Base-by-base conservation (phyloP, 2,888 invertebrate genomes). In the Lissonota sp. region DNA sequence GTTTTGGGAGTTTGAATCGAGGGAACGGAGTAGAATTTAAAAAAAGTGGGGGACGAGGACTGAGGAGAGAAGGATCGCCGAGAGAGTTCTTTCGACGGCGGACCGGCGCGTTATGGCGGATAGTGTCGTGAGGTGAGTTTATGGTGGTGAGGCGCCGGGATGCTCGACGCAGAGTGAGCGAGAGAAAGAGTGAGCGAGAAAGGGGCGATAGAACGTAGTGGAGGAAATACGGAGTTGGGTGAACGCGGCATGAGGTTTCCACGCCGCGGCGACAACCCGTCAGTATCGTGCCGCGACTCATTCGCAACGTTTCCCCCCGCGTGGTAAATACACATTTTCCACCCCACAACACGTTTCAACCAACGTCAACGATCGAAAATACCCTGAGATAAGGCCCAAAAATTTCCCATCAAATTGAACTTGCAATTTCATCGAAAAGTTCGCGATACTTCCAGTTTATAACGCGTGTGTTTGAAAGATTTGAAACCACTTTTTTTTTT, bases 261-360 rank as follows among this genome's bases (percentile, higher is more conserved):
- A 88, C 89, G 91, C 89, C 86, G 90, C 85, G 84, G 83, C 86
- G 86, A 83, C 83, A 86, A 84, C 86, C 82, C 89, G 89, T 91
- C 91, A 92, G 92, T 92, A 90, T 88, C 89, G 90, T 90, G 91
- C 88, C 90, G 91, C 89, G 91, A 88, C 87, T 88, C 90, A 84
- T 85, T 87, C 91, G 88, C 88, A 90, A 86, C 89, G 90, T 86
- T 86, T 87, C 87, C 86, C 83, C 80, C 78, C 78, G 70, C 67
- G 77, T 49, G 69, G 58, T 76, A 26, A 26, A 26, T 26, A 26
- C 78, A 67, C 26, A 46, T 44, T 60, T 70, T 64, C 46, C 49
- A 26, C 51, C 53, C 44, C 53, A 14, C 8, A 39, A 44, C 57
- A 58, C 58, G 16, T 55, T 39, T 26, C 6, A 26, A 1, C 26